Evolutionary conservation across 2,113 vertebrate species (phyloP).

Genomic region (Petaurus breviceps): DNA sequence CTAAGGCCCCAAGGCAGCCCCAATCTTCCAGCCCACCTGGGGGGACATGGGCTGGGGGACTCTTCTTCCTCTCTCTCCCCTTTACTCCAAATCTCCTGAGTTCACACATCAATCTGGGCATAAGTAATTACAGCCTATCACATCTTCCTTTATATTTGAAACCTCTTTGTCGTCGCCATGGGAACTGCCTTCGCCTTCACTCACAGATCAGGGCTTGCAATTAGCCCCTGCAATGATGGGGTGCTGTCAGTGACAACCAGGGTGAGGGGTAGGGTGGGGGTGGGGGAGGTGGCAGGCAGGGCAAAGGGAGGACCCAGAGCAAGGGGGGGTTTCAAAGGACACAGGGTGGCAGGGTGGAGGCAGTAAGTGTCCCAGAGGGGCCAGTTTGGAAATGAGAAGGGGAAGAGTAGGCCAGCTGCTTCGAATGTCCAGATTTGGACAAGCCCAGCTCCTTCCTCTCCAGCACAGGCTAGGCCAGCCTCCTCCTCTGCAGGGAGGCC

Average conservation of each 20-base stretch:
- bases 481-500: neutral
- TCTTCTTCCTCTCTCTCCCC: conserved; percentile 32
- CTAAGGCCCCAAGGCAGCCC: neutral
- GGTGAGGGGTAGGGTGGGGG: conserved; percentile 20
- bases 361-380: neutral
- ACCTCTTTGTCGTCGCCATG: conserved; percentile 70
- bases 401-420: neutral
- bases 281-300: neutral
- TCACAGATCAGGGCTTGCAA: conserved; percentile 58
- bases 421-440: neutral
- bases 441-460: conserved; percentile 35
- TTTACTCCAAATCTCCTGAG: conserved; percentile 67
- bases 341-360: neutral
- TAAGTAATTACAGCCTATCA: conserved; percentile 66
- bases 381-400: neutral
- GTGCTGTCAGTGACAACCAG: conserved; percentile 67
- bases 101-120: conserved; percentile 64
- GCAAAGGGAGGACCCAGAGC: neutral
- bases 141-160: conserved; percentile 65
- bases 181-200: conserved; percentile 74
- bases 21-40: neutral
- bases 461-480: neutral
- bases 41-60: neutral
- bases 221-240: conserved; percentile 70
- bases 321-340: neutral